Conservation (phyloP, 2,113 vertebrate genomes). For the Salvelinus namaycush region DNA sequence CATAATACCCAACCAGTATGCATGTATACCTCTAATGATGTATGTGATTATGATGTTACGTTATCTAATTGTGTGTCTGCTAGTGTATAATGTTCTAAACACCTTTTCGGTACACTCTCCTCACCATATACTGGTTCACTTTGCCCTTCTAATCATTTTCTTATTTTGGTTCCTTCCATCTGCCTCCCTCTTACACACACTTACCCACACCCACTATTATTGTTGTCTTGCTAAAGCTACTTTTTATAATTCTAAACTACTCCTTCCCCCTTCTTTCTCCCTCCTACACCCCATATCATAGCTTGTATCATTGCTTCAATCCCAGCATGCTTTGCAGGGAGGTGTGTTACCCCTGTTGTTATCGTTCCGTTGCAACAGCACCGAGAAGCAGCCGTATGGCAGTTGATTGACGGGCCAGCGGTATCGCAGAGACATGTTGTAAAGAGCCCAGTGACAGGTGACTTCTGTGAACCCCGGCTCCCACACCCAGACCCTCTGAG, state of each 20-base stretch:
- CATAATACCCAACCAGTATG: no score
- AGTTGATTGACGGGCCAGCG: slow-evolving; percentile 45
- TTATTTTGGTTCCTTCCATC: not conserved
- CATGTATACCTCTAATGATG: no score
- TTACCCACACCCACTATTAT: slow-evolving; percentile 3
- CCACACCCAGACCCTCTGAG: slow-evolving; percentile 7
- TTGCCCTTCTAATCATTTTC: not conserved
- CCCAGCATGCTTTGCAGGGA: slow-evolving; percentile 22
- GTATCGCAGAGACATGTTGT: slow-evolving; percentile 46
- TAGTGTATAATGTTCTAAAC: no score
- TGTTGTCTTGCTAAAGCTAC: no score
- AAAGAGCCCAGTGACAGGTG: slow-evolving; percentile 55
- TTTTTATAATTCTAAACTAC: not conserved
- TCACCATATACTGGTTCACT: not conserved
- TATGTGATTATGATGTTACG: no score
- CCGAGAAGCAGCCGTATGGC: slow-evolving; percentile 20
- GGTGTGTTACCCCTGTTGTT: slow-evolving; percentile 22
- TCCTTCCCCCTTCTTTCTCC: no score
- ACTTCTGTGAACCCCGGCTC: slow-evolving; percentile 46
- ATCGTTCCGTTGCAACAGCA: slow-evolving; percentile 39
- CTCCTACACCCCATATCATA: no score
- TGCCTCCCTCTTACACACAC: not conserved
- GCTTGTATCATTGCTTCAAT: not conserved
- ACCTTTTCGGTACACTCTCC: no score
- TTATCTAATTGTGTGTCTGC: no score